A percentile compares a stretch with the other conserved stretches of the same genome.
These are phyloP conservation scores for Crax fasciolata DNA, from an alignment of 2,797 vertebrate genomes.

Conservation along the genomic window DNA sequence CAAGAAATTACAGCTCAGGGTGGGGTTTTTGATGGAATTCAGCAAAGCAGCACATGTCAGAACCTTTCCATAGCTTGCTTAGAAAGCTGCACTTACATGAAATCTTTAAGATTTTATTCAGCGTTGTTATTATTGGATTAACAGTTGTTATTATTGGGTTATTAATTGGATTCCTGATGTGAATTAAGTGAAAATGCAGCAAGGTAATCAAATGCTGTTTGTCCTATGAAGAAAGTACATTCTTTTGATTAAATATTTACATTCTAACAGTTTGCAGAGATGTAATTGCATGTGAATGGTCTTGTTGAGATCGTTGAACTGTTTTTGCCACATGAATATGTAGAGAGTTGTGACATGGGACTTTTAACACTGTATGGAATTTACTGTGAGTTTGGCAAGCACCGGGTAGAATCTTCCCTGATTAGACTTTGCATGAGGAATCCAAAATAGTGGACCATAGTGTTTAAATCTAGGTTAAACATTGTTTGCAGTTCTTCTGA, in stretches of 20 bases:
- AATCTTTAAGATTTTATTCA: neutral
- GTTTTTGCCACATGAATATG: neutral
- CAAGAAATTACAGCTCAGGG: neutral
- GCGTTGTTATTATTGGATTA: neutral
- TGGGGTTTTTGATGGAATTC: neutral
- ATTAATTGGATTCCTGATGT: neutral
- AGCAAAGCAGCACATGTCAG: neutral
- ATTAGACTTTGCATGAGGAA: neutral
- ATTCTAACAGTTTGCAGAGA: neutral
- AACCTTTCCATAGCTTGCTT: neutral
- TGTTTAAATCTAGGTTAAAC: neutral
- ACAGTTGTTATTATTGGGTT: neutral
- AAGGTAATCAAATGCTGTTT: neutral
- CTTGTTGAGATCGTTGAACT: neutral
- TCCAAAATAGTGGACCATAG: neutral
- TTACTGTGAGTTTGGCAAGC: neutral
- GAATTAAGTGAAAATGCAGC: neutral
- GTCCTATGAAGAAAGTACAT: neutral
- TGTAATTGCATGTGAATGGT: neutral
- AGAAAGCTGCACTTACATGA: neutral
- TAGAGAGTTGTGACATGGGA: neutral
- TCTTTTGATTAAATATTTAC: neutral
- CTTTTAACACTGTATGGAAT: neutral
- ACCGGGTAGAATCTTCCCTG: neutral
- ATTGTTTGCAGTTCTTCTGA: neutral